Evolutionary conservation across 2,888 invertebrate genomes (phyloP), one percentile per base, ranked within the genome.

Genomic region (Miltochrista miniata): DNA sequence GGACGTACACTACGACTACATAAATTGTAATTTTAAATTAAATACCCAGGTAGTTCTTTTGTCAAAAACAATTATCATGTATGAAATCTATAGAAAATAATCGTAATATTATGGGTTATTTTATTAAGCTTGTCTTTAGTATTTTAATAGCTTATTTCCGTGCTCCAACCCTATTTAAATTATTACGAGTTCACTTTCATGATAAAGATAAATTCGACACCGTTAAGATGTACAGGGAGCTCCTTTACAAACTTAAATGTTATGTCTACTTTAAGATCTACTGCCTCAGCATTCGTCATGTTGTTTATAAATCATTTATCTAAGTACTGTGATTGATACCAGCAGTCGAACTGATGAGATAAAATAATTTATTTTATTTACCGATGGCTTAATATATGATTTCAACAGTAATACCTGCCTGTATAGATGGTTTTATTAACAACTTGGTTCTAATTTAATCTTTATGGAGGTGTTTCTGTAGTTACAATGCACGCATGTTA

Each of bases 161-260:
- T 14, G 13, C 14, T 5, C 11, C 33, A 14, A 7, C 15, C 2
- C 41, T 31, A 31, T 31, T 41, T 41, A 31, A 9, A n/a, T n/a
- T n/a, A n/a, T n/a, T n/a, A n/a, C n/a, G 13, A 41, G 30, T 35
- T 18, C 24, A 44, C 24, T 24, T 42, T 11, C 24, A 13, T 15
- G 31, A 35, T 29, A 35, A n/a, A 44, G 43, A 24, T 24, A 7
- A 37, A 42, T 42, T 42, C 14, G 18, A 24, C 18, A 5, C 18
- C 5, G 18, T 42, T 15, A 7, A 7, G 18, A 42, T 40, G n/a
- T 40, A 24, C 34, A 44, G 18, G 35, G 9, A 29, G 29, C 74
- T 78, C 76, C 78, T 18, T 62, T n/a, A n/a, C n/a, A n/a, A n/a
- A 74, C 79, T 84, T 68, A 71, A 81, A 66, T 51, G 59, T 79